Base-by-base conservation (phyloP, 1,140 invertebrate genomes). In the Chironomus tepperi region DNA sequence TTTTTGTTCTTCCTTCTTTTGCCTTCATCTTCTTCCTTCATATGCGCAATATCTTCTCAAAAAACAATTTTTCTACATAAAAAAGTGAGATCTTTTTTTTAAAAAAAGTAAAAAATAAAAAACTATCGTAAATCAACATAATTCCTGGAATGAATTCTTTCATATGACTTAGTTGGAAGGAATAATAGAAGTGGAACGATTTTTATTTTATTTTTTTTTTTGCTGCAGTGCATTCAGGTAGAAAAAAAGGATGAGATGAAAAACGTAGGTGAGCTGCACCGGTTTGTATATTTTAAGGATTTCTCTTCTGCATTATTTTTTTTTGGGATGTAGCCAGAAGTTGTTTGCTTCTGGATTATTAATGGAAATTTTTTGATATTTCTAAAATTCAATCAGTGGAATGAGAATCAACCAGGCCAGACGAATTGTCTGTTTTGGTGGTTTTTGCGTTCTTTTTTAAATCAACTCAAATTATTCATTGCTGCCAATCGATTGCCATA, bases 151-250 rank as follows among this genome's bases (percentile, higher is more conserved):
- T 18, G 19, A 18, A 70, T 70, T 70, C 65, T 19, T 21, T 70
- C 19, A 21, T 15, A 70, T 70, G 65, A 21, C 19, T 70, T 70
- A 70, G 65, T 21, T 70, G 65, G 65, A 70, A 70, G 65, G 65
- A 70, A 70, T 70, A 70, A 70, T 70, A 70, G 65, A 70, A 70
- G 9, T 70, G 16, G 65, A 70, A 70, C 65, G 18, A 19, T 70
- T 70, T 70, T n/a, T n/a, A n/a, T n/a, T n/a, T n/a, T n/a, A n/a
- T n/a, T n/a, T n/a, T n/a, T n/a, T 57, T 57, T 12, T 57, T 57
- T 70, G 16, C 19, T 70, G 19, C 65, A 70, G 19, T 70, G 16
- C 19, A 19, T 70, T 70, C 65, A 70, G 65, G 65, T 70, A 70
- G 47, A 57, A 70, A 70, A 67, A 19, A 18, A 19, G 65, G 65